A percentile compares a stretch with the other conserved stretches of the same genome.
Conservation (phyloP, 2,113 vertebrate genomes). For the Sitta europaea region DNA sequence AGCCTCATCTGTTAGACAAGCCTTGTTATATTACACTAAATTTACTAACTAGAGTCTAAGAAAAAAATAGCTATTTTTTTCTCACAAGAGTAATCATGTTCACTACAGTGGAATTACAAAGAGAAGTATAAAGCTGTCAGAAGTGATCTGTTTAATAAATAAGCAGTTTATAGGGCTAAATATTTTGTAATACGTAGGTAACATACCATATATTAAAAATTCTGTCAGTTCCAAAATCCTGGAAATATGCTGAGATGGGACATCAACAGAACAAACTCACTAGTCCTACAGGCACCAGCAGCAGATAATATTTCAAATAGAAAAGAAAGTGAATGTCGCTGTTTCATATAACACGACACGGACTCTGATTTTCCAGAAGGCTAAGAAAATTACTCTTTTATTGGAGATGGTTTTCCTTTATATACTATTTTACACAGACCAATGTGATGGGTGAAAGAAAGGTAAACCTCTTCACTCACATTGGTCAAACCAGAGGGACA, state of each 20-base stretch:
- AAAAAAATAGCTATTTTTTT: not conserved
- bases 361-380: too few relatives aligned
- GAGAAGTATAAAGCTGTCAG: not conserved
- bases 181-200: not conserved
- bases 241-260: not conserved
- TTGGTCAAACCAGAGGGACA: too few relatives aligned
- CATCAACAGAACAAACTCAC: not conserved
- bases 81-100: not conserved
- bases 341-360: too few relatives aligned
- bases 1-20: rapidly evolving
- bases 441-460: too few relatives aligned
- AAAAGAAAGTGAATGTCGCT: too few relatives aligned
- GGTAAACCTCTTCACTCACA: too few relatives aligned
- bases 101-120: not conserved
- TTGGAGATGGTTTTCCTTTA: too few relatives aligned
- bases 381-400: too few relatives aligned
- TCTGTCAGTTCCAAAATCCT: not conserved
- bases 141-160: not conserved
- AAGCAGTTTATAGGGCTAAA: not conserved
- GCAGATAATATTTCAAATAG: not conserved
- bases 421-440: too few relatives aligned
- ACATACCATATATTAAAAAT: not conserved
- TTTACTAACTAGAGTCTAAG: not conserved
- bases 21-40: not conserved
- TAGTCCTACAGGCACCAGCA: not conserved